phyloP scores from a whole-genome alignment of 2,113 vertebrate species.

The Sarotherodon lohbergeri region DNA sequence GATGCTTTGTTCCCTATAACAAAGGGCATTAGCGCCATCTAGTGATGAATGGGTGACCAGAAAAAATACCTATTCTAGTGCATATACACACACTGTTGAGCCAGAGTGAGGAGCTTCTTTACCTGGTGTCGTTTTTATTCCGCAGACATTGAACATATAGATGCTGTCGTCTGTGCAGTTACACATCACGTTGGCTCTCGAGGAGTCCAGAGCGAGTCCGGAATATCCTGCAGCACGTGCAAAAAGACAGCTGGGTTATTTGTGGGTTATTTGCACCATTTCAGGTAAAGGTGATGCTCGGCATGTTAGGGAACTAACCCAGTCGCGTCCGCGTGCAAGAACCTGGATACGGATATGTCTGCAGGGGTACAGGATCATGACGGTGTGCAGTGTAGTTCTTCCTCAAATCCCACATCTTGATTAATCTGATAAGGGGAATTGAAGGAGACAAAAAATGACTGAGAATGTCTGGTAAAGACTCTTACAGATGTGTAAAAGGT shows the following conservation, averaged over 20 bases:
- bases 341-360: conserved; percentile 85
- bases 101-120: background rate
- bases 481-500: background rate
- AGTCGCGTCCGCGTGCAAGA: conserved; percentile 83
- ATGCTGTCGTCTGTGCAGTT: conserved; percentile 95
- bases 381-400: conserved; percentile 83
- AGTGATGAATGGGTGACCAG: conserved; percentile 9
- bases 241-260: background rate
- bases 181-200: conserved; percentile 82
- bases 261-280: background rate
- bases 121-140: conserved; percentile 84
- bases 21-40: conserved; percentile 30
- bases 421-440: conserved; percentile 71
- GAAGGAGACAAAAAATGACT: background rate
- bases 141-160: conserved; percentile 90
- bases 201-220: conserved; percentile 87
- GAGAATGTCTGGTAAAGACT: background rate
- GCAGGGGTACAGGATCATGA: conserved; percentile 81
- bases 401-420: conserved; percentile 95
- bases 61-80: background rate
- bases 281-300: background rate
- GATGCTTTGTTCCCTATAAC: background rate
- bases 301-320: conserved; percentile 66
- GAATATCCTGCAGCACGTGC: conserved; percentile 82
- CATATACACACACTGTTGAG: background rate